Evolutionary conservation across 2,888 invertebrate species (phyloP).

Genomic region (Ariolimax columbianus): DNA sequence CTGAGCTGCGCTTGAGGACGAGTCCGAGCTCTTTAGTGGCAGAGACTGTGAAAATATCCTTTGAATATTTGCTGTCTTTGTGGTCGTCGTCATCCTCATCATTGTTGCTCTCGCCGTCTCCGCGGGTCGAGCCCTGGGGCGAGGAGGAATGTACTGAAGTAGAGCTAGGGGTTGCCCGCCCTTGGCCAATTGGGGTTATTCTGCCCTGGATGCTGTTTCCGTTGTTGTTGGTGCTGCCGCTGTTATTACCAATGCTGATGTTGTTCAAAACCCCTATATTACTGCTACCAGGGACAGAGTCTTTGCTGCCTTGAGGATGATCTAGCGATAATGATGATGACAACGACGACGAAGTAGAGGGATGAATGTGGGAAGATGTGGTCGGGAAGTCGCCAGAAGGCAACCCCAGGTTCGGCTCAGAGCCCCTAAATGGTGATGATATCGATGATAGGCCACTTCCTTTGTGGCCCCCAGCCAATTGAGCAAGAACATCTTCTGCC

Average conservation of each 20-base stretch:
- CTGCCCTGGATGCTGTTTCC: constrained; percentile 38
- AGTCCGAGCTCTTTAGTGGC: constrained; percentile 52
- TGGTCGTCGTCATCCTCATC: constrained; percentile 47
- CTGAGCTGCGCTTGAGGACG: constrained; percentile 51
- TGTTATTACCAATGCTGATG: constrained; percentile 19
- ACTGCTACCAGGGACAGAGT: constrained; percentile 25
- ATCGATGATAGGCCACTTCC: constrained; percentile 26
- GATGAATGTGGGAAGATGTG: constrained; percentile 2
- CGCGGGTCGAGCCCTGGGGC: constrained; percentile 51
- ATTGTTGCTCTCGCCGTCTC: constrained; percentile 44
- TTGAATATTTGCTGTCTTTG: constrained; percentile 36
- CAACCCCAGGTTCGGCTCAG: constrained; percentile 5
- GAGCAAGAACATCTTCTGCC: constrained; percentile 92
- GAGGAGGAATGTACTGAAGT: constrained; percentile 58
- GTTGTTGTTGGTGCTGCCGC: constrained; percentile 21
- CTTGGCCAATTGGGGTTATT: constrained; percentile 43
- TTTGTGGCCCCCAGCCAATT: constrained; percentile 81
- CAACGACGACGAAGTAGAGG: constrained; percentile 23
- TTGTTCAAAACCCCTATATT: constrained; percentile 12
- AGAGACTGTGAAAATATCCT: constrained; percentile 50
- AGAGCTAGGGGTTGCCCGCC: constrained; percentile 50
- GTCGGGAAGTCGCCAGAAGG: background rate
- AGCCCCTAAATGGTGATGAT: constrained; percentile 22
- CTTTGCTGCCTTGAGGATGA: constrained; percentile 49
- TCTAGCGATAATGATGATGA: constrained; percentile 19